Conservation (phyloP, 1,140 invertebrate species). For the Amphibalanus amphitrite region DNA sequence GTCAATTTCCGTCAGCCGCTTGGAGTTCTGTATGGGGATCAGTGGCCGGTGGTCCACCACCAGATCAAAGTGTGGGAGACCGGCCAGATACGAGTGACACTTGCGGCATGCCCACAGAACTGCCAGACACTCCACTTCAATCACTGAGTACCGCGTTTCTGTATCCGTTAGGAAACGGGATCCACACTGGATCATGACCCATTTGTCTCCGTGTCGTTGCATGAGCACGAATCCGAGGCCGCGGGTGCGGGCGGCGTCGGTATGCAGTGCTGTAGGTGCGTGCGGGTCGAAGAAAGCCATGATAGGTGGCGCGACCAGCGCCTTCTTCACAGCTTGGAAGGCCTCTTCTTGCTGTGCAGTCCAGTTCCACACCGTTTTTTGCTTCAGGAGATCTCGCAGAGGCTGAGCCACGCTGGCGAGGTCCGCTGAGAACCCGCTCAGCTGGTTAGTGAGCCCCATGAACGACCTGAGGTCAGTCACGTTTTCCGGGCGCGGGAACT, state of each 20-base stretch:
- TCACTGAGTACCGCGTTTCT: conserved; percentile 15
- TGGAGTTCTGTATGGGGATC: neutral
- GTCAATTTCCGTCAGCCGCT: neutral
- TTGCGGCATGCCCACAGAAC: conserved; percentile 14
- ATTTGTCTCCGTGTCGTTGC: conserved; percentile 11
- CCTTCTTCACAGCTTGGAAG: conserved; percentile 12
- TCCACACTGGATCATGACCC: conserved; percentile 15
- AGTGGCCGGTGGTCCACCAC: conserved; percentile 5
- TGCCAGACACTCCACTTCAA: conserved; percentile 14
- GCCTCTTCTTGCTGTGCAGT: conserved; percentile 14
- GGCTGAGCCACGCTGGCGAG: conserved; percentile 13
- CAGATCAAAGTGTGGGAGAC: conserved; percentile 3
- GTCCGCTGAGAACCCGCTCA: conserved; percentile 11
- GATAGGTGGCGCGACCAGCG: conserved; percentile 11
- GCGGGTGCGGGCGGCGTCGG: conserved; percentile 12
- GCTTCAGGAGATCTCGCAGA: conserved; percentile 13
- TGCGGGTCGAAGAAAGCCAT: conserved; percentile 12
- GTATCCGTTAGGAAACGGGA: conserved; percentile 6
- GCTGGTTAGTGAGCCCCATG: conserved; percentile 12
- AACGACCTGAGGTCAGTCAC: conserved; percentile 16
- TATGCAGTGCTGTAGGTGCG: conserved; percentile 10
- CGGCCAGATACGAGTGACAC: conserved; percentile 7
- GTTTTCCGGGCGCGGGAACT: conserved; percentile 13
- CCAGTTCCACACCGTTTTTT: conserved; percentile 10
- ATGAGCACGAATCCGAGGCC: conserved; percentile 16